Evolutionary conservation across 2,888 invertebrate genomes (phyloP).

Genomic region (Oscheius myriophilus): DNA sequence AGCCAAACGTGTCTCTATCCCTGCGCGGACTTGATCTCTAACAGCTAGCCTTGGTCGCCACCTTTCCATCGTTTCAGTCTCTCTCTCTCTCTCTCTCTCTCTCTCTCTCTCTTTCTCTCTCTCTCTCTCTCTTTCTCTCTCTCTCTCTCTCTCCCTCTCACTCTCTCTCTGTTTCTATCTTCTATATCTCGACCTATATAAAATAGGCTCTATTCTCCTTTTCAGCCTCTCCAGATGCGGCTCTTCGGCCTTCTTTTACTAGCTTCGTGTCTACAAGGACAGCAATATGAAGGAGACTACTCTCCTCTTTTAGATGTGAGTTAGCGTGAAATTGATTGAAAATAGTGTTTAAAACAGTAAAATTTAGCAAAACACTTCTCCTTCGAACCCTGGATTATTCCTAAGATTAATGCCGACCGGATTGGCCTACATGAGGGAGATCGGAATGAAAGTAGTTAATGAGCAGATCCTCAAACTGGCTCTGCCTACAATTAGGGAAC

Average conservation of each 20-base stretch:
- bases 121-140: no score
- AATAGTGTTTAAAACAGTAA: neutral
- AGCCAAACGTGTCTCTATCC: constrained; percentile 26
- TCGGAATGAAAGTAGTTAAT: constrained; percentile 70
- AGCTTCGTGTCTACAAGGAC: neutral
- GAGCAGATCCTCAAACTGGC: constrained; percentile 67
- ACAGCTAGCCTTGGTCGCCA: constrained; percentile 19
- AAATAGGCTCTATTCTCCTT: no score
- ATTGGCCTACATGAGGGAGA: constrained; percentile 68
- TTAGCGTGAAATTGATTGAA: neutral
- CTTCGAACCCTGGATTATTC: constrained; percentile 67
- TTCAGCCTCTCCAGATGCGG: neutral
- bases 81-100: no score
- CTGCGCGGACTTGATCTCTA: constrained; percentile 28
- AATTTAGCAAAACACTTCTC: constrained; percentile 68
- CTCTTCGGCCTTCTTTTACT: neutral
- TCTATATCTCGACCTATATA: no score
- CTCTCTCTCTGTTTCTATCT: no score
- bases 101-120: no score
- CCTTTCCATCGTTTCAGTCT: no score
- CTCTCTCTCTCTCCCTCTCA: no score
- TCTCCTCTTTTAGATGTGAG: constrained; percentile 58
- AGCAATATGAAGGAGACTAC: constrained; percentile 38
- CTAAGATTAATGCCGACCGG: constrained; percentile 69
- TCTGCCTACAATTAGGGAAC: constrained; percentile 67